phyloP scores from a whole-genome alignment of 1,140 invertebrate species.

The Drosophila lacteicornis region DNA sequence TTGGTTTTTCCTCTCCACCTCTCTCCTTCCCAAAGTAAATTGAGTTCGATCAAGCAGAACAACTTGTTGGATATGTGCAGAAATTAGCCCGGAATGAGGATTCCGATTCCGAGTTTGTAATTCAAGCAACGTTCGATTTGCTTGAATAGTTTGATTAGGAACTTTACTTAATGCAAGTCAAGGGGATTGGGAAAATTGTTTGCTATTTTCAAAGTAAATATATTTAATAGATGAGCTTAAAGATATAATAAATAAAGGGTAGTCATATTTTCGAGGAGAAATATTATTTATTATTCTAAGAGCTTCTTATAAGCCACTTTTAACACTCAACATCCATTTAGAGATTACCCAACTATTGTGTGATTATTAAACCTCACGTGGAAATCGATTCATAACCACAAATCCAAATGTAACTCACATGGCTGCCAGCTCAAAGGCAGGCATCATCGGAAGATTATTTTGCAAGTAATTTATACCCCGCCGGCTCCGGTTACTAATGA shows the following conservation, averaged over 20 bases:
- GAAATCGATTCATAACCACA: neutral
- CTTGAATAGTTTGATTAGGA: slow-evolving; percentile 1
- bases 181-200: neutral
- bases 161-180: neutral
- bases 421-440: neutral
- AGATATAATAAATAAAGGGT: no score
- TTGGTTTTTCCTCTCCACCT: slow-evolving; percentile 27
- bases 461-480: no score
- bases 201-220: neutral
- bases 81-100: slow-evolving; percentile 17
- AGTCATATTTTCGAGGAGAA: no score
- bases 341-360: neutral
- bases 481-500: neutral
- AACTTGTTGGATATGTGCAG: slow-evolving; percentile 36
- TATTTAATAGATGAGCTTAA: neutral
- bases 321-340: no score
- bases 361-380: neutral
- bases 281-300: no score
- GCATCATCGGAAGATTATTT: neutral
- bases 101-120: slow-evolving; percentile 1
- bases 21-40: slow-evolving; percentile 30
- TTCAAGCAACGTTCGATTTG: slow-evolving; percentile 13
- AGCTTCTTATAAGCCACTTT: no score
- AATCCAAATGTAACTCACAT: neutral
- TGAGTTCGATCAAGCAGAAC: slow-evolving; percentile 34